phyloP scores from a whole-genome alignment of 2,888 invertebrate species.

The Onchidella celtica region DNA sequence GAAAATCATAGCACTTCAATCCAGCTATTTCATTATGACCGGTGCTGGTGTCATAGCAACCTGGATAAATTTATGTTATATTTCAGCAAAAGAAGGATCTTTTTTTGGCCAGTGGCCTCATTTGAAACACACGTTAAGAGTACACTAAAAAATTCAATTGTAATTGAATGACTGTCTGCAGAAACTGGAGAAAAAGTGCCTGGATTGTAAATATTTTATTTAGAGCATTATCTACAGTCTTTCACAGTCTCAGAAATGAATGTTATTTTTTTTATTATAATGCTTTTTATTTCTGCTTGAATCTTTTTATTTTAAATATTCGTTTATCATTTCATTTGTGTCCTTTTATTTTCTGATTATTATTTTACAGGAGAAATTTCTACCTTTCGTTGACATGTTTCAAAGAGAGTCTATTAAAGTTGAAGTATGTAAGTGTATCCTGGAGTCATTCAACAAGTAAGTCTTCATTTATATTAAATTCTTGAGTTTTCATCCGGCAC shows the following conservation, averaged over 20 bases:
- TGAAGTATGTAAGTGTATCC: slow-evolving; percentile 90
- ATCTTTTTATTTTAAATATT: background rate
- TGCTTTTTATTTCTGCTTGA: background rate
- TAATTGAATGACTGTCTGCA: no score
- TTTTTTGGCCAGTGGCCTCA: no score
- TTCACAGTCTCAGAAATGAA: background rate
- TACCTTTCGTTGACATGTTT: slow-evolving; percentile 93
- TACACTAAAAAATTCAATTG: no score
- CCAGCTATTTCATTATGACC: no score
- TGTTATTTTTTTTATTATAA: background rate
- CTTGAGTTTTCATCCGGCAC: no score
- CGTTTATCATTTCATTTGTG: background rate
- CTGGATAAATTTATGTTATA: no score
- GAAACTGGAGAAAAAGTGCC: no score
- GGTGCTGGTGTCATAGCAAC: no score
- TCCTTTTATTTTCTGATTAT: background rate
- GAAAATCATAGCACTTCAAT: no score
- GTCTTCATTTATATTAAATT: slow-evolving; percentile 42
- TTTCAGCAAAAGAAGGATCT: no score
- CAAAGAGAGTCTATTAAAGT: slow-evolving; percentile 91
- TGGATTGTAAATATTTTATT: background rate
- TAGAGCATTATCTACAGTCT: background rate
- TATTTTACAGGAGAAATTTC: slow-evolving; percentile 88
- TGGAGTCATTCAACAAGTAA: slow-evolving; percentile 81
- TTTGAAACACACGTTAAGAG: no score